phyloP scores from a whole-genome alignment of 2,888 invertebrate species.

The Palloptera scutellata region DNA sequence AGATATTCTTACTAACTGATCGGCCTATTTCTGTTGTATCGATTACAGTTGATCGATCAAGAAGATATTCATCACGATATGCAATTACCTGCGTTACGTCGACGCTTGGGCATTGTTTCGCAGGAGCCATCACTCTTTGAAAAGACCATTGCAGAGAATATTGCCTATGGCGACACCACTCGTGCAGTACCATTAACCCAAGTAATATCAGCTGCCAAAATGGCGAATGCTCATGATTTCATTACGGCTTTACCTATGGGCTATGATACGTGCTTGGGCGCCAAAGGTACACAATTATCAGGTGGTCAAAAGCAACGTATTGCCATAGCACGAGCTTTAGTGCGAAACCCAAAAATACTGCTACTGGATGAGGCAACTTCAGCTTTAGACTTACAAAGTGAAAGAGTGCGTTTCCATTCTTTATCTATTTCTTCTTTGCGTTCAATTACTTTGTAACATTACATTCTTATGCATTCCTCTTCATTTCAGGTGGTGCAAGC shows the following conservation, averaged over 20 bases:
- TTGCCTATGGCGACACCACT: conserved; percentile 84
- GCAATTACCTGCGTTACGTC: conserved; percentile 73
- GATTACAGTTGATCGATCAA: conserved; percentile 63
- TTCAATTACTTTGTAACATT: no score
- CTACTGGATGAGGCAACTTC: conserved; percentile 82
- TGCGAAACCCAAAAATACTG: conserved; percentile 76
- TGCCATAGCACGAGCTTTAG: conserved; percentile 81
- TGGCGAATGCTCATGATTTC: conserved; percentile 82
- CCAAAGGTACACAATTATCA: conserved; percentile 80
- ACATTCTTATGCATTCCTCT: no score
- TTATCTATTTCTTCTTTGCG: no score
- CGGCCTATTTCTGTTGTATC: neutral
- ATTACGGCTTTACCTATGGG: conserved; percentile 78
- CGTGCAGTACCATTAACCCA: conserved; percentile 74
- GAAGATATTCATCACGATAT: conserved; percentile 70
- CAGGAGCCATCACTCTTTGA: conserved; percentile 89
- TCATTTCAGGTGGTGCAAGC: conserved; percentile 74
- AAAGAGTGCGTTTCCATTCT: conserved; percentile 56
- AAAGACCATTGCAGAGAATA: conserved; percentile 83
- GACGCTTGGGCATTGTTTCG: conserved; percentile 81
- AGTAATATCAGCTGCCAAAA: conserved; percentile 76
- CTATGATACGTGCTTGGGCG: conserved; percentile 78
- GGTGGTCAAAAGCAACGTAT: conserved; percentile 91
- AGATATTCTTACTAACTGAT: neutral
- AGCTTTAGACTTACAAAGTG: conserved; percentile 79